A percentile compares a stretch with the other conserved stretches of the same genome.
Evolutionary conservation across 2,888 invertebrate species (phyloP).

Genomic region (Tipula unca): DNA sequence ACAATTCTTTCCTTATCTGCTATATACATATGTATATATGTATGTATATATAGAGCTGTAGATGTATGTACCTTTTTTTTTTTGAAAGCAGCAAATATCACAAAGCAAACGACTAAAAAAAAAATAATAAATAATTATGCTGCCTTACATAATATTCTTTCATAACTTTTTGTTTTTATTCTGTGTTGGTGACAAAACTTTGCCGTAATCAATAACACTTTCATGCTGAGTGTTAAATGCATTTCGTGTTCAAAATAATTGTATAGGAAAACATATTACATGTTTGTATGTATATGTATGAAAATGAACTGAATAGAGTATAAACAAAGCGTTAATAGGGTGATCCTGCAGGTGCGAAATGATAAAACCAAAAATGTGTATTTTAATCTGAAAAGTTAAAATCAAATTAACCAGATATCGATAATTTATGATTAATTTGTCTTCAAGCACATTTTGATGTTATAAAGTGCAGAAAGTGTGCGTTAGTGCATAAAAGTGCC

Average conservation of each 20-base stretch:
- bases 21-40: neutral
- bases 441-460: too few species aligned
- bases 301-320: neutral
- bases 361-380: too few species aligned
- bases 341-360: neutral
- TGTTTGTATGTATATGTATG: too few species aligned
- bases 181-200: slow-evolving; percentile 17
- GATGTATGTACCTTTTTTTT: neutral
- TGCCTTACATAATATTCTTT: slow-evolving; percentile 1
- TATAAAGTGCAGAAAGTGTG: neutral
- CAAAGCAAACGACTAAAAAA: neutral
- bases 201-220: slow-evolving; percentile 17
- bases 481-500: neutral
- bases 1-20: neutral
- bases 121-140: neutral
- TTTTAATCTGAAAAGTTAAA: too few species aligned
- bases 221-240: slow-evolving; percentile 19
- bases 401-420: too few species aligned
- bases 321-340: neutral
- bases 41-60: neutral
- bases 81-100: neutral
- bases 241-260: slow-evolving; percentile 17
- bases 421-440: too few species aligned
- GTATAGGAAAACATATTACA: neutral
- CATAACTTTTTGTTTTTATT: neutral